Conservation (phyloP, 2,113 vertebrate genomes). For the Leptosomus discolor region DNA sequence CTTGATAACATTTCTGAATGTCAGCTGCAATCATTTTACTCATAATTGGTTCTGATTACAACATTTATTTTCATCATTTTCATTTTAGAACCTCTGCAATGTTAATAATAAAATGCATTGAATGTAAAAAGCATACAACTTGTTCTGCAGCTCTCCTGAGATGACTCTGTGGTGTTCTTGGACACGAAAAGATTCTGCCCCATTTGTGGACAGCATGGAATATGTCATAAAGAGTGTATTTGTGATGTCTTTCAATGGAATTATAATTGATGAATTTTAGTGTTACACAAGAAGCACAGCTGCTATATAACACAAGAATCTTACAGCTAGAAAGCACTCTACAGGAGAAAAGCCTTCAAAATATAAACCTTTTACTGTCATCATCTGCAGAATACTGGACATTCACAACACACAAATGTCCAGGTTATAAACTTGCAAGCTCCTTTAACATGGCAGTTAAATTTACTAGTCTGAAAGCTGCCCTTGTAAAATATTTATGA, state of each 20-base stretch:
- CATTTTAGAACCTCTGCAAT: not conserved
- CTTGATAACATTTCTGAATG: not conserved
- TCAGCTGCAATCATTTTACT: not conserved
- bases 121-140: not conserved
- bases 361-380: constrained; percentile 67
- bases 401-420: constrained; percentile 59
- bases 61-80: constrained; percentile 30
- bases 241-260: constrained; percentile 54
- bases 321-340: constrained; percentile 44
- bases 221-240: constrained; percentile 39
- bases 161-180: not conserved
- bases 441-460: constrained; percentile 74
- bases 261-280: constrained; percentile 49
- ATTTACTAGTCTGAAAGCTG: constrained; percentile 72
- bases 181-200: not conserved
- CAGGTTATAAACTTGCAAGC: constrained; percentile 70
- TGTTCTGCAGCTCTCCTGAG: not conserved
- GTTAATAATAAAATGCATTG: not conserved
- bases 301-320: constrained; percentile 43
- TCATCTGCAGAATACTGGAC: constrained; percentile 45
- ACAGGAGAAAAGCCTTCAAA: constrained; percentile 57
- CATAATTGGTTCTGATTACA: not conserved
- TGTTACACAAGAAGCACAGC: constrained; percentile 18
- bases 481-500: constrained; percentile 81
- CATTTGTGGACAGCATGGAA: not conserved